Percentiles rank a stretch among this genome's conserved stretches.
Evolutionary conservation across 2,888 invertebrate species (phyloP).

Genomic region (Aethes cnicana): DNA sequence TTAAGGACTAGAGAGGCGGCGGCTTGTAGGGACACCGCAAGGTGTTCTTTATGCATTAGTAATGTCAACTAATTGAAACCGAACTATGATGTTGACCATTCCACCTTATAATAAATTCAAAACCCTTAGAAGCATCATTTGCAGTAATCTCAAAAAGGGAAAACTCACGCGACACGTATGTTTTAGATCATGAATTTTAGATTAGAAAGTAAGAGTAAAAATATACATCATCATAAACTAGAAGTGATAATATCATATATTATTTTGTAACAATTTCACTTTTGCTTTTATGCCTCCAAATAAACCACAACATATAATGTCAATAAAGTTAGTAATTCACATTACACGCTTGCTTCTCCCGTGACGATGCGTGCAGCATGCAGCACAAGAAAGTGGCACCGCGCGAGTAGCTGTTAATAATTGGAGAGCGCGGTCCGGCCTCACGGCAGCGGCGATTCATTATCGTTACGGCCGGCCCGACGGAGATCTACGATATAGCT

Average conservation of each 20-base stretch:
- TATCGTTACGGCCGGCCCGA: slow-evolving; percentile 76
- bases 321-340: too few relatives aligned
- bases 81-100: slow-evolving; percentile 64
- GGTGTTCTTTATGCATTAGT: slow-evolving; percentile 77
- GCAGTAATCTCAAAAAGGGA: too few relatives aligned
- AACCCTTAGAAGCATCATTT: slow-evolving; percentile 33
- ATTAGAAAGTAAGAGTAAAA: too few relatives aligned
- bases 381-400: slow-evolving; percentile 17
- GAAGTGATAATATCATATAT: too few relatives aligned
- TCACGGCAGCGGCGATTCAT: slow-evolving; percentile 76
- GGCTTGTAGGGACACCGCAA: slow-evolving; percentile 54
- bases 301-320: too few relatives aligned
- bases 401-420: slow-evolving; percentile 74
- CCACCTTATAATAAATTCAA: slow-evolving; percentile 59
- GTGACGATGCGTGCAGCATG: neutral
- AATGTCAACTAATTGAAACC: slow-evolving; percentile 75
- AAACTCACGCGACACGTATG: too few relatives aligned
- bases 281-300: too few relatives aligned
- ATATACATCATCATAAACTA: too few relatives aligned
- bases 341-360: too few relatives aligned
- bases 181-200: too few relatives aligned
- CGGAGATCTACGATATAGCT: slow-evolving; percentile 79
- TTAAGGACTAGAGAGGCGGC: slow-evolving; percentile 71
- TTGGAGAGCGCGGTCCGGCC: slow-evolving; percentile 81
- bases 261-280: too few relatives aligned